Base-by-base conservation (phyloP, 2,113 vertebrate genomes). In the Xyliphius kryptos region DNA sequence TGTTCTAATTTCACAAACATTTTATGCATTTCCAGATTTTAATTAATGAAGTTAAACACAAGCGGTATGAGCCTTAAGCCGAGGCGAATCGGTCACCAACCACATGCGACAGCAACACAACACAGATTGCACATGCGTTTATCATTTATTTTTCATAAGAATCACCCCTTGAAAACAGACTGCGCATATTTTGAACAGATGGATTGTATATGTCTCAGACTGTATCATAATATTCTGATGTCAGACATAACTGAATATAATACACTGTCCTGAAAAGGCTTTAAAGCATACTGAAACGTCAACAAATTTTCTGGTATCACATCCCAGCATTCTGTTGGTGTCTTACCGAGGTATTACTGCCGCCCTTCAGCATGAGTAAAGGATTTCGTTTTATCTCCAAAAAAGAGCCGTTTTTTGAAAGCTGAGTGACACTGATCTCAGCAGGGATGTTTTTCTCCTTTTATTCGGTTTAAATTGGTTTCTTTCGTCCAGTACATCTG, bases 81-180 rank as follows among this genome's bases (percentile, higher is more conserved):
- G 6, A 66, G 26, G 40, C 47, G 15, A 52, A 50, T 58, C 37
- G 48, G 20, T 58, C 37, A 41, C 14, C 14, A 13, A n/a, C 46
- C 55, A 44, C 32, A 55, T 63, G 55, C 9, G 36, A 44, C 32
- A 26, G 14, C 47, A 43, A 14, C 20, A 40, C 36, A 46, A 53
- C 12, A n/a, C 56, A 46, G 22, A 52, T 52, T 53, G 40, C 11
- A 67, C 65, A 67, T 46, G 41, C 10, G 64, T 60, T 52, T 59
- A 21, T 9, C 21, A 32, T 67, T 67, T 59, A 59, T n/a, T n/a
- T n/a, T n/a, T 46, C 59, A 67, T 67, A 67, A 67, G n/a, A 59
- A n/a, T 52, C 14, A 16, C 16, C 11, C 14, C 9, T 16, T 59
- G 15, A 46, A 43, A 46, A 53, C 49, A n/a, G 12, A 15, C 56